Percentiles rank a stretch among this genome's conserved stretches.
These are phyloP conservation scores for Chelon auratus DNA, from an alignment of 2,797 vertebrate species.

Conservation along the genomic window DNA sequence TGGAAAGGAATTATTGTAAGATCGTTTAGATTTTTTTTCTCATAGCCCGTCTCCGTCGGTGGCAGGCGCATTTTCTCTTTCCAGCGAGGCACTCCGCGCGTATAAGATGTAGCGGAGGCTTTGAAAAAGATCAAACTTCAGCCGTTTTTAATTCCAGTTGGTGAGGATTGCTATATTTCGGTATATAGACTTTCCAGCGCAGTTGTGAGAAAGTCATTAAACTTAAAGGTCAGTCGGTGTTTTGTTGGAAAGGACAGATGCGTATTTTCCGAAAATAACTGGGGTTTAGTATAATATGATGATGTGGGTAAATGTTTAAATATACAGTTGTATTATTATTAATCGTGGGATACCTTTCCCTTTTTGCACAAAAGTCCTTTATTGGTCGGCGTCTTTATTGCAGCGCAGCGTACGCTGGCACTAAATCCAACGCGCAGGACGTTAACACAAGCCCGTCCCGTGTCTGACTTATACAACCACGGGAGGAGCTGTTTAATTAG, in stretches of 20 bases:
- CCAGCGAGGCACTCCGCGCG: constrained; percentile 40
- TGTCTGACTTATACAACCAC: constrained; percentile 68
- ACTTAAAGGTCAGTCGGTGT: constrained; percentile 11
- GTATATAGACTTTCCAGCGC: not conserved
- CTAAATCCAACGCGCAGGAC: constrained; percentile 47
- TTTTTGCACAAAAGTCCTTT: constrained; percentile 1
- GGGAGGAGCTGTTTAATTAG: constrained; percentile 80
- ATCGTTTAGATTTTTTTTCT: constrained; percentile 28
- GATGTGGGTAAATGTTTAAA: not conserved
- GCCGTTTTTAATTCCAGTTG: not conserved
- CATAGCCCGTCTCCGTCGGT: constrained; percentile 41
- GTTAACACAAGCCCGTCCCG: constrained; percentile 56
- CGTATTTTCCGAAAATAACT: not conserved
- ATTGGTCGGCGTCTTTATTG: constrained; percentile 24
- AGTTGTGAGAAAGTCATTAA: not conserved
- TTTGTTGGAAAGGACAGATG: not conserved
- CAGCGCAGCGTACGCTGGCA: constrained; percentile 16
- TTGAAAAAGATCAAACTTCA: constrained; percentile 21
- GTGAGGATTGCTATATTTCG: not conserved
- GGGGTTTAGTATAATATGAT: not conserved
- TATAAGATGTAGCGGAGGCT: not conserved
- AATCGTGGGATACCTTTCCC: not conserved
- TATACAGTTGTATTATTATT: not conserved
- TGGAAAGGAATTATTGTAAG: not conserved
- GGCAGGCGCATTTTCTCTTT: constrained; percentile 64